A percentile compares a stretch with the other conserved stretches of the same genome.
Evolutionary conservation across 2,888 invertebrate species (phyloP).

Genomic region (Xiphydria camelus): DNA sequence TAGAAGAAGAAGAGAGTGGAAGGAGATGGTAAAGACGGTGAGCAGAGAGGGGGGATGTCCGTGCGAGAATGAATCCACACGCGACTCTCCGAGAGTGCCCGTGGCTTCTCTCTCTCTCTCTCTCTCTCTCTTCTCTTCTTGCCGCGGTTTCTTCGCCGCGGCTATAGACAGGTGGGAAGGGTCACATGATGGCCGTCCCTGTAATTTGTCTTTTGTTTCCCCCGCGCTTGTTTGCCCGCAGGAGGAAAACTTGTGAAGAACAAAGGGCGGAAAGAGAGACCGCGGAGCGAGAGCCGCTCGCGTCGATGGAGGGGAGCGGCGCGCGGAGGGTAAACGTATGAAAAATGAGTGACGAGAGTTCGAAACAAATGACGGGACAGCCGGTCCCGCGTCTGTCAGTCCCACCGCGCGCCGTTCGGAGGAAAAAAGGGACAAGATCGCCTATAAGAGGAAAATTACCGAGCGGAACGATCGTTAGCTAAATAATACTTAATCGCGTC

Average conservation of each 20-base stretch:
- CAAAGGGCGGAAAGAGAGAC: slow-evolving; percentile 51
- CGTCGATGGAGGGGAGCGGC: slow-evolving; percentile 8
- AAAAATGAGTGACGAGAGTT: slow-evolving; percentile 51
- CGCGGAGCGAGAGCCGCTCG: slow-evolving; percentile 17
- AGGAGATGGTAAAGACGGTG: background rate
- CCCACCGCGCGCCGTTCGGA: slow-evolving; percentile 15
- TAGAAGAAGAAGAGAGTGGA: background rate
- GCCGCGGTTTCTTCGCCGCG: slow-evolving; percentile 8
- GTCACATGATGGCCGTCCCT: slow-evolving; percentile 50
- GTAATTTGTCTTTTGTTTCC: slow-evolving; percentile 56
- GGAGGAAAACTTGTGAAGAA: slow-evolving; percentile 49
- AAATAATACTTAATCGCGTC: slow-evolving; percentile 16
- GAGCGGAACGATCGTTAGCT: slow-evolving; percentile 15
- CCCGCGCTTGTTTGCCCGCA: slow-evolving; percentile 29
- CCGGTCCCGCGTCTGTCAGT: slow-evolving; percentile 31
- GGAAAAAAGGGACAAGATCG: slow-evolving; percentile 9
- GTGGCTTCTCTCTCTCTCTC: slow-evolving; percentile 2
- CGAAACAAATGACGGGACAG: slow-evolving; percentile 44
- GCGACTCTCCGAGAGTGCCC: background rate
- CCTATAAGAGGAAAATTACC: slow-evolving; percentile 21
- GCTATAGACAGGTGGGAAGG: slow-evolving; percentile 50
- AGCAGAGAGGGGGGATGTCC: background rate
- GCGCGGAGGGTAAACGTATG: slow-evolving; percentile 36
- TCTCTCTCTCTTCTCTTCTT: slow-evolving; percentile 2
- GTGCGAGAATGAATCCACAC: slow-evolving; percentile 1